These are phyloP conservation scores for Teinopalpus imperialis DNA, from an alignment of 2,888 invertebrate species.

Conservation along the genomic window DNA sequence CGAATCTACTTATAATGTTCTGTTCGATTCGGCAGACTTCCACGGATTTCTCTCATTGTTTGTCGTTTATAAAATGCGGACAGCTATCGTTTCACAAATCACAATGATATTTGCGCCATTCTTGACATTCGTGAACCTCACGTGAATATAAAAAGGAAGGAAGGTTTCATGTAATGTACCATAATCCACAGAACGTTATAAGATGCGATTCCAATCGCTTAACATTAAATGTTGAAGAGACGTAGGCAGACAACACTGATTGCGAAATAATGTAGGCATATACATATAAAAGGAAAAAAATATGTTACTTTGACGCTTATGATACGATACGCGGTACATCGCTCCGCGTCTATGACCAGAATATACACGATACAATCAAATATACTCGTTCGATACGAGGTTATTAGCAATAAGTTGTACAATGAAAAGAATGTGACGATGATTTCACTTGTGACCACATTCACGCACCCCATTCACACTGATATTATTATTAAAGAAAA, in stretches of 20 bases:
- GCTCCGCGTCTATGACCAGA: slow-evolving; percentile 76
- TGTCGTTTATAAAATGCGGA: slow-evolving; percentile 12
- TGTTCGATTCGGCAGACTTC: slow-evolving; percentile 20
- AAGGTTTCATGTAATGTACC: slow-evolving; percentile 3
- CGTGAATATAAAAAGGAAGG: too few relatives aligned
- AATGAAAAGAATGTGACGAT: slow-evolving; percentile 56
- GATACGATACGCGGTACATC: slow-evolving; percentile 53
- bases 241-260: slow-evolving; percentile 15
- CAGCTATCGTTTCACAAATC: slow-evolving; percentile 17
- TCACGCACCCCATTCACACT: slow-evolving; percentile 65
- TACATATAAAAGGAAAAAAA: slow-evolving; percentile 44
- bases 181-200: slow-evolving; percentile 17
- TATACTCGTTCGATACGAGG: slow-evolving; percentile 59
- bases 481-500: slow-evolving; percentile 57
- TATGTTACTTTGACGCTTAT: slow-evolving; percentile 32
- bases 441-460: slow-evolving; percentile 68
- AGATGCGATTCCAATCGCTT: background rate
- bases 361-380: slow-evolving; percentile 69
- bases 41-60: slow-evolving; percentile 30
- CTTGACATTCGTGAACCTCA: background rate
- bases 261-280: slow-evolving; percentile 1
- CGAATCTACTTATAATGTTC: slow-evolving; percentile 27
- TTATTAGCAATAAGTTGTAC: slow-evolving; percentile 47
- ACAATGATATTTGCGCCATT: background rate
- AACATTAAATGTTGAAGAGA: slow-evolving; percentile 13